Percentiles rank a stretch among this genome's conserved stretches.
Evolutionary conservation across 2,113 vertebrate genomes (phyloP).

Genomic region (Otis tarda): DNA sequence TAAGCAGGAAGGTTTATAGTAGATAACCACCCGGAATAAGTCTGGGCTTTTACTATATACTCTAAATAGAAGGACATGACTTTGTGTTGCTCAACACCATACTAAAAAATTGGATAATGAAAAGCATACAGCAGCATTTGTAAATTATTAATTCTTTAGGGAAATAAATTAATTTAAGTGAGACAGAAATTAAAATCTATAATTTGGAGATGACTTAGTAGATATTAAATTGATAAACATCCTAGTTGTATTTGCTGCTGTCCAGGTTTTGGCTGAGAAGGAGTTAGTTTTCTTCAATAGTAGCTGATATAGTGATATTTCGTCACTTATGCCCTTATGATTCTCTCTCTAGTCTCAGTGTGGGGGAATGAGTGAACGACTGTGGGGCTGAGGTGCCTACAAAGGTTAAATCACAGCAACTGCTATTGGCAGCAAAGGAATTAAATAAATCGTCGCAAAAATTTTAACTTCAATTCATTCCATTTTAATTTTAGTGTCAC

Average conservation of each 20-base stretch:
- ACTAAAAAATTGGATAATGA: neutral
- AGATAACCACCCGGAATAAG: neutral
- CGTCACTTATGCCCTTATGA: neutral
- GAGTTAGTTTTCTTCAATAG: neutral
- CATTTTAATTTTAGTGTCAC: neutral
- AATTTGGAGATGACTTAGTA: neutral
- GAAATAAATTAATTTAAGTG: neutral
- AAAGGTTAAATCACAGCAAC: neutral
- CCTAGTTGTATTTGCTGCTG: neutral
- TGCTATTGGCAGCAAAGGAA: neutral
- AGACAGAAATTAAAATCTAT: neutral
- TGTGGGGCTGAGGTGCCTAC: neutral
- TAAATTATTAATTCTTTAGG: neutral
- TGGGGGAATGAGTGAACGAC: rapidly evolving
- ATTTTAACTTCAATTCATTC: neutral
- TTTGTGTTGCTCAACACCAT: neutral
- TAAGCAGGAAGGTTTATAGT: neutral
- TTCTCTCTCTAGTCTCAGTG: neutral
- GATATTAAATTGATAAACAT: neutral
- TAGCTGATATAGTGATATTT: too few relatives aligned
- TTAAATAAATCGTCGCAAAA: neutral
- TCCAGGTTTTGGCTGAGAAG: neutral
- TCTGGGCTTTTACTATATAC: neutral
- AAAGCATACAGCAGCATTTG: neutral
- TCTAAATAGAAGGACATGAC: neutral